Evolutionary conservation across 2,797 vertebrate species (phyloP).

Genomic region (Protosalanx chinensis): DNA sequence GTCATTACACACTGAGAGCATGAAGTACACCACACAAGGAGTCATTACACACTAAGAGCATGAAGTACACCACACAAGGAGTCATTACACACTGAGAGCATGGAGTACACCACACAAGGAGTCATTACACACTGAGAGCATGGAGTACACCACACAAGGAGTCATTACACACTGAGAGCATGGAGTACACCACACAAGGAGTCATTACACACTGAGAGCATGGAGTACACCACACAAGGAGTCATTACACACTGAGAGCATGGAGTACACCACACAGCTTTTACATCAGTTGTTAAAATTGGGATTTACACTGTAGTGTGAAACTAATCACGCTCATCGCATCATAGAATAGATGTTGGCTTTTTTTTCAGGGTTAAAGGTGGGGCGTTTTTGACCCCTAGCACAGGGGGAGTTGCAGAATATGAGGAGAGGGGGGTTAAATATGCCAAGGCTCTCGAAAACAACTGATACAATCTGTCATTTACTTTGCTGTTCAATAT

Average conservation of each 20-base stretch:
- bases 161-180: constrained; percentile 72
- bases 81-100: constrained; percentile 72
- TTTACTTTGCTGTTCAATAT: too few species aligned
- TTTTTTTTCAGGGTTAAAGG: too few species aligned
- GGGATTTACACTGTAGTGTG: background rate
- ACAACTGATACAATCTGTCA: too few species aligned
- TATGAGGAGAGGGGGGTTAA: too few species aligned
- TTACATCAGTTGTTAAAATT: background rate
- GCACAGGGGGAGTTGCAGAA: too few species aligned
- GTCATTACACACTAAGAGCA: constrained; percentile 72
- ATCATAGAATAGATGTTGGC: too few species aligned
- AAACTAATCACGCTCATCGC: background rate
- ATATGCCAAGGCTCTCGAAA: too few species aligned
- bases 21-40: constrained; percentile 8
- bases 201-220: constrained; percentile 72
- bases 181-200: constrained; percentile 8
- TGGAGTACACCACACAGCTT: too few species aligned
- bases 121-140: constrained; percentile 72
- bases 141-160: constrained; percentile 8
- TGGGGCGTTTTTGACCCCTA: too few species aligned
- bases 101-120: constrained; percentile 8
- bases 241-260: background rate
- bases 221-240: constrained; percentile 8
- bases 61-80: constrained; percentile 8
- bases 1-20: constrained; percentile 72